A percentile compares a stretch with the other conserved stretches of the same genome.
Conservation (phyloP, 2,113 vertebrate species). For the Syngnathus typhle region DNA sequence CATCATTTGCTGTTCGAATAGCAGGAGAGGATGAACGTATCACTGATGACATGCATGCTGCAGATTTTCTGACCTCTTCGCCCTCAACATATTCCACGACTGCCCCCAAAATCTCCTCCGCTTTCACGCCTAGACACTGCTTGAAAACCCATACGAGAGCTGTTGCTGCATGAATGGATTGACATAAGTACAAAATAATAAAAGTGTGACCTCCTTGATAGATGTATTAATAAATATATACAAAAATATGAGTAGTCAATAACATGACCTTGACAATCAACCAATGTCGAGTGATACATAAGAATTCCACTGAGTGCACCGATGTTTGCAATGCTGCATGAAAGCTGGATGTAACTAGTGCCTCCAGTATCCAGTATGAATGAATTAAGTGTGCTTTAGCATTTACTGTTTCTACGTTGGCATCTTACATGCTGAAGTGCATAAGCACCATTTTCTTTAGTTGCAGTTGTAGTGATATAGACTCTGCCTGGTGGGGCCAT, state of each 20-base stretch:
- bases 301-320: too few relatives aligned
- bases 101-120: slow-evolving; percentile 24
- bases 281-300: too few relatives aligned
- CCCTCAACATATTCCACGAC: slow-evolving; percentile 7
- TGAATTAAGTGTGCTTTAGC: background rate
- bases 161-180: background rate
- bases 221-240: background rate
- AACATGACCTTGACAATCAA: too few relatives aligned
- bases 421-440: background rate
- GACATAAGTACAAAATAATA: background rate
- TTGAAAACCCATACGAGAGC: background rate
- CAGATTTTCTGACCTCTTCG: slow-evolving; percentile 33
- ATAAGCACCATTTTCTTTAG: slow-evolving; percentile 9
- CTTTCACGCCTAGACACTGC: background rate
- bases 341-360: too few relatives aligned
- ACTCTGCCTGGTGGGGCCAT: slow-evolving; percentile 16
- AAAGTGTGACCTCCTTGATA: background rate
- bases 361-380: background rate
- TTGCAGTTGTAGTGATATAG: slow-evolving; percentile 9
- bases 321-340: too few relatives aligned
- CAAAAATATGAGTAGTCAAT: too few relatives aligned
- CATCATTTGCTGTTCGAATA: slow-evolving; percentile 23
- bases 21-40: slow-evolving; percentile 30
- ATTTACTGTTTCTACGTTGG: background rate
- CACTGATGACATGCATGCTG: slow-evolving; percentile 32